Percentiles rank a stretch among this genome's conserved stretches.
phyloP scores from a whole-genome alignment of 2,888 invertebrate genomes.

The Troglohyphantes excavatus region DNA sequence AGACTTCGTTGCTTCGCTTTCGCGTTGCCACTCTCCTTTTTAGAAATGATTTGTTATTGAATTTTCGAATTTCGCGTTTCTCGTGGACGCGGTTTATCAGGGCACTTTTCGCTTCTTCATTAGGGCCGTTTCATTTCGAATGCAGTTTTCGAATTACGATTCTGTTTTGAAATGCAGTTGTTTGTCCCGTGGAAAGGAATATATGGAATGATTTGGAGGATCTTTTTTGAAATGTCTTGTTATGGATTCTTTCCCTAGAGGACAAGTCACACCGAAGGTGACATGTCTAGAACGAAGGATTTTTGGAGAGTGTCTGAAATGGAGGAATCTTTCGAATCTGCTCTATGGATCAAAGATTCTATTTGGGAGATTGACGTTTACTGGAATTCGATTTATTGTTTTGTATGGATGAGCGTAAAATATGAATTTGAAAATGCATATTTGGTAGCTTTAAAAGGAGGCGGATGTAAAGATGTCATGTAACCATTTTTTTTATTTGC shows the following conservation, averaged over 20 bases:
- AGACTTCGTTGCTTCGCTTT: background rate
- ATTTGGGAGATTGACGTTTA: background rate
- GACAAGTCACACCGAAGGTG: slow-evolving; percentile 18
- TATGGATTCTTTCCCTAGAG: slow-evolving; percentile 2
- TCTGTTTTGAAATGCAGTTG: background rate
- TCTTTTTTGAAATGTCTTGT: slow-evolving; percentile 22
- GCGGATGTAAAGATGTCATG: too few species aligned
- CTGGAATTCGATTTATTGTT: background rate
- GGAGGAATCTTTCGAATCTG: too few species aligned
- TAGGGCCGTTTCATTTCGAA: slow-evolving; percentile 23
- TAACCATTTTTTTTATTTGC: too few species aligned
- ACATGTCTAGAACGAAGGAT: background rate
- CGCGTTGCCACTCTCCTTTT: background rate
- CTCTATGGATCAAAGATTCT: slow-evolving; percentile 19
- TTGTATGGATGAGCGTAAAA: too few species aligned
- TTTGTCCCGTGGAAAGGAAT: slow-evolving; percentile 6
- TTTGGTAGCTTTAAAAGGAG: too few species aligned
- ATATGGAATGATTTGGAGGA: background rate
- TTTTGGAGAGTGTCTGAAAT: background rate
- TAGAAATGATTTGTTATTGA: slow-evolving; percentile 31
- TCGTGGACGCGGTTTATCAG: background rate
- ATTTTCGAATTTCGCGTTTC: slow-evolving; percentile 14
- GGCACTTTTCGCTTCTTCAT: slow-evolving; percentile 20
- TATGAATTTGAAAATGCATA: too few species aligned
- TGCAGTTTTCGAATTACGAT: slow-evolving; percentile 13